These are phyloP conservation scores for Amphipoea lucens DNA, from an alignment of 2,888 invertebrate genomes.

Conservation along the genomic window DNA sequence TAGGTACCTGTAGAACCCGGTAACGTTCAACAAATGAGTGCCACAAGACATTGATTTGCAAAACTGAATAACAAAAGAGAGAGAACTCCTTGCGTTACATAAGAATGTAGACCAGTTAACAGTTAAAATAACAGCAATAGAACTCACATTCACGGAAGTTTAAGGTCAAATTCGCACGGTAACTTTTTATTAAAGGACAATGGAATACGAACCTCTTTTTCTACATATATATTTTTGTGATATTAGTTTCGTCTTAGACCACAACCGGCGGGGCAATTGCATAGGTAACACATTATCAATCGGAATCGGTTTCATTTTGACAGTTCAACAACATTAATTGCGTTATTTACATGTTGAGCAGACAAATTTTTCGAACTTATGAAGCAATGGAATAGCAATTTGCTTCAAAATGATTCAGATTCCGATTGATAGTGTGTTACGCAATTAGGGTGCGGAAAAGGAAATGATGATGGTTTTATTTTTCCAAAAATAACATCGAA, in stretches of 20 bases:
- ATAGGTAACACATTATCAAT: too few relatives aligned
- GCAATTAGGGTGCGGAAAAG: too few relatives aligned
- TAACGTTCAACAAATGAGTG: not conserved
- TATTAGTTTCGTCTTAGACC: not conserved
- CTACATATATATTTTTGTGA: not conserved
- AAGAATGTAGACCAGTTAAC: conserved; percentile 4
- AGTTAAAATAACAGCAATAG: not conserved
- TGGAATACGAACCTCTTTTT: not conserved
- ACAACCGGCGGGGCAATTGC: not conserved
- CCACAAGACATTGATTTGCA: not conserved
- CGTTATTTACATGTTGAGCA: too few relatives aligned
- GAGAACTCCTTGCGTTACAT: conserved; percentile 11
- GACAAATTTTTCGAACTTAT: too few relatives aligned
- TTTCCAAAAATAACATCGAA: not conserved
- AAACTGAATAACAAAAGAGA: conserved; percentile 9
- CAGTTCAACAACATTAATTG: too few relatives aligned
- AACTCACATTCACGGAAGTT: conserved; percentile 7
- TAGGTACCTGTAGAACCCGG: not conserved
- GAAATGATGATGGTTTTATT: not conserved
- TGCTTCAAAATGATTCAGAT: too few relatives aligned
- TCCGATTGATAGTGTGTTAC: too few relatives aligned
- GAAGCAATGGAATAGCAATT: too few relatives aligned
- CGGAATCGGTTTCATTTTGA: too few relatives aligned
- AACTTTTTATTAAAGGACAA: conserved; percentile 8
- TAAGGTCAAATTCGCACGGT: conserved; percentile 16